These are phyloP conservation scores for Diphyllodes magnificus DNA, from an alignment of 2,113 vertebrate genomes.

Conservation along the genomic window DNA sequence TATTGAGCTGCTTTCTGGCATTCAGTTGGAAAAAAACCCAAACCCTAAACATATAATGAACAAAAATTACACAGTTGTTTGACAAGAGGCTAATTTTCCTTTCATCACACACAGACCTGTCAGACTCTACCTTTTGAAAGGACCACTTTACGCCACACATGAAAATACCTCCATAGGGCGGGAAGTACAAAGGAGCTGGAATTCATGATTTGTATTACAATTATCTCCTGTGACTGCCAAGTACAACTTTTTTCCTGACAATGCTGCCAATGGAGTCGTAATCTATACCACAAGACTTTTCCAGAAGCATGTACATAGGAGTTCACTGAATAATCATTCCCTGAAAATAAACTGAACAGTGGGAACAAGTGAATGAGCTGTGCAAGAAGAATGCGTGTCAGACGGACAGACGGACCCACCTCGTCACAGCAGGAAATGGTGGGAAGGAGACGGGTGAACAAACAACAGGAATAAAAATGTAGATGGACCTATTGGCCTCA, in stretches of 20 bases:
- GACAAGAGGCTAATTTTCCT: not conserved
- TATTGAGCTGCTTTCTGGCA: not conserved
- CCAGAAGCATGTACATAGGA: slow-evolving; percentile 31
- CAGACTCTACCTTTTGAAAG: not conserved
- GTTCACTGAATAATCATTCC: slow-evolving; percentile 19
- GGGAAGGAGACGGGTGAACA: not conserved
- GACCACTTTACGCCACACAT: not conserved
- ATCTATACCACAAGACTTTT: slow-evolving; percentile 53
- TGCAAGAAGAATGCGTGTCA: not conserved
- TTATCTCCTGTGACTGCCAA: slow-evolving; percentile 12
- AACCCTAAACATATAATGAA: not conserved
- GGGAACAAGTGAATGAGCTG: slow-evolving; percentile 45
- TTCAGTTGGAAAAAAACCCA: not conserved
- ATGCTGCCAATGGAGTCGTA: slow-evolving; percentile 7
- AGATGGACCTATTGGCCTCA: not conserved
- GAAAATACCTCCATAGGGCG: not conserved
- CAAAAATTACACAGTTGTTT: not conserved
- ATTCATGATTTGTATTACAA: slow-evolving; percentile 20
- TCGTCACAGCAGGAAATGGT: slow-evolving; percentile 1
- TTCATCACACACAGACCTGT: not conserved
- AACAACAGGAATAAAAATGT: not conserved
- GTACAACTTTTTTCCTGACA: slow-evolving; percentile 26
- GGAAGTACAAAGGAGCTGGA: slow-evolving; percentile 5
- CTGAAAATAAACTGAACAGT: slow-evolving; percentile 31
- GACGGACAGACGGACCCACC: not conserved